Evolutionary conservation across 2,888 invertebrate species (phyloP).

Genomic region (Dynastes grantii): DNA sequence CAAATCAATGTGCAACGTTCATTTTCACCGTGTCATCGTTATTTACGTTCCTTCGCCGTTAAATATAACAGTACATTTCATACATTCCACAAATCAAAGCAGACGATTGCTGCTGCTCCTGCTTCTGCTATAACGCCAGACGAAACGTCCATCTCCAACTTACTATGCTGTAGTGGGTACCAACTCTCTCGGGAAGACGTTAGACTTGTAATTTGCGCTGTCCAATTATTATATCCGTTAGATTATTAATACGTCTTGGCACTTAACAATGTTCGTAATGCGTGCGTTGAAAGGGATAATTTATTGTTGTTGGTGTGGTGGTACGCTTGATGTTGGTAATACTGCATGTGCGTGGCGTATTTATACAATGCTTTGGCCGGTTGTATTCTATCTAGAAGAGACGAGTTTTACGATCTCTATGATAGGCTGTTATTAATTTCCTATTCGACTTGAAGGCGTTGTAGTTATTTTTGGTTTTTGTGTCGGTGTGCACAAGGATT

Average conservation of each 20-base stretch:
- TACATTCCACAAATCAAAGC: too few species aligned
- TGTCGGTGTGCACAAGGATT: too few species aligned
- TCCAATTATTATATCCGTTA: conserved; percentile 43
- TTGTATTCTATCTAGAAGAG: background rate
- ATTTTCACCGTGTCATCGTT: too few species aligned
- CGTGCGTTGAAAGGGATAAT: conserved; percentile 39
- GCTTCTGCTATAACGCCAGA: background rate
- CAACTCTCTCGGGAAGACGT: background rate
- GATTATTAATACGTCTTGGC: conserved; percentile 45
- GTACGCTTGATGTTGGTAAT: background rate
- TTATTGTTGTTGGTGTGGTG: conserved; percentile 10
- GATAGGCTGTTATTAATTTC: background rate
- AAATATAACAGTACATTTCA: too few species aligned
- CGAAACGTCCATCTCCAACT: background rate
- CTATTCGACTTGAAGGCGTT: background rate
- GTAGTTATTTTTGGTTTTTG: too few species aligned
- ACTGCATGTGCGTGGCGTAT: background rate
- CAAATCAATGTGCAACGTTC: too few species aligned
- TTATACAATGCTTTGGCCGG: background rate
- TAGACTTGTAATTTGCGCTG: conserved; percentile 42
- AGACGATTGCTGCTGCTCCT: background rate
- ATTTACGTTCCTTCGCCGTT: too few species aligned
- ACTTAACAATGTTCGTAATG: conserved; percentile 35
- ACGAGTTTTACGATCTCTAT: background rate
- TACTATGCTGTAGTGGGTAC: background rate